Evolutionary conservation across 35 echinoderm and acorn worm species (phyloP).

Genomic region (Anneissia japonica): DNA sequence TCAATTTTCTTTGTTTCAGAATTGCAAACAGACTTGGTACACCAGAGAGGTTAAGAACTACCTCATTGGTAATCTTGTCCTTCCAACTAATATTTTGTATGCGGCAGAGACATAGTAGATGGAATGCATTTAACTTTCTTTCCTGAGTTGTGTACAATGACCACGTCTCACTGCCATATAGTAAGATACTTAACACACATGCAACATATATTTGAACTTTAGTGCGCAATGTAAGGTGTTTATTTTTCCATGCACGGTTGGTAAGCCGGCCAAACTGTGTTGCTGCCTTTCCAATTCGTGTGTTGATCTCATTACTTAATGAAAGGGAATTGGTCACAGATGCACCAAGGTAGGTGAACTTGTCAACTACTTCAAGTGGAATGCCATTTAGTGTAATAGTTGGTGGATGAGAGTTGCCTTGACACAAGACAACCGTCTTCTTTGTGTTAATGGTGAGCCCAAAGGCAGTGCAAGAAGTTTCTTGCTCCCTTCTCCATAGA

Average conservation of each 20-base stretch:
- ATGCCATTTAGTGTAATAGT: not conserved
- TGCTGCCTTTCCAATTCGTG: constrained; percentile 16
- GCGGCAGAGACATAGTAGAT: constrained; percentile 6
- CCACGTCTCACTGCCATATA: constrained; percentile 23
- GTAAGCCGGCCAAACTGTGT: constrained; percentile 24
- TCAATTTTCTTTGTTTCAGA: too few species aligned
- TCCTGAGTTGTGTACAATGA: not conserved
- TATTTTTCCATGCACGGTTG: constrained; percentile 38
- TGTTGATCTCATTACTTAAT: constrained; percentile 28
- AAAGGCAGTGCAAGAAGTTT: too few species aligned
- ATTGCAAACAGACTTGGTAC: too few species aligned
- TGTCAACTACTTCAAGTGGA: not conserved
- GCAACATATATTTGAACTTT: not conserved
- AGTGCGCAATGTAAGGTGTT: constrained; percentile 2
- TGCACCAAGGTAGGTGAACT: constrained; percentile 28
- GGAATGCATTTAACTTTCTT: constrained; percentile 3
- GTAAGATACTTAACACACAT: not conserved
- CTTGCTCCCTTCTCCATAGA: too few species aligned
- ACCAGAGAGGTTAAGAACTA: too few species aligned
- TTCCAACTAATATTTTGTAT: constrained; percentile 9
- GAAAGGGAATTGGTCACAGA: not conserved
- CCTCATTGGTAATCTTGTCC: too few species aligned
- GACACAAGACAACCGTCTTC: not conserved
- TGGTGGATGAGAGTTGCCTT: not conserved
- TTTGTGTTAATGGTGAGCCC: constrained; percentile 4